Evolutionary conservation across 2,888 invertebrate genomes (phyloP).

Genomic region (Cinara cedri): DNA sequence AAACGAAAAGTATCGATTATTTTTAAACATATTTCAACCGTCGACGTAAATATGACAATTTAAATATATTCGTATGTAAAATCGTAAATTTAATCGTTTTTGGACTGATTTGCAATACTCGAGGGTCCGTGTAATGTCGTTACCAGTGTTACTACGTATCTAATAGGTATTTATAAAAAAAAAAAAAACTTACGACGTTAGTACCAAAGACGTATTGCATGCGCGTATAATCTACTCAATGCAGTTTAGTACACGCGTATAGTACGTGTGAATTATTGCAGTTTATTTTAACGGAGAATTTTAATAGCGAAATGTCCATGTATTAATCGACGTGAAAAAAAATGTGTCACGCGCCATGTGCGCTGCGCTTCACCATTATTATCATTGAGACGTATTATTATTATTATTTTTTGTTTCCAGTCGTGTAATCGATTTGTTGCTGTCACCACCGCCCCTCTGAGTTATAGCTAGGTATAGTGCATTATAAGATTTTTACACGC

Average conservation of each 20-base stretch:
- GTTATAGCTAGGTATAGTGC: neutral
- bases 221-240: neutral
- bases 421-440: slow-evolving; percentile 51
- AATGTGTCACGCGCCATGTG: slow-evolving; percentile 28
- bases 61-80: too few species aligned
- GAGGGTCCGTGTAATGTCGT: too few species aligned
- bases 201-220: too few species aligned
- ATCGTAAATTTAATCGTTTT: too few species aligned
- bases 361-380: neutral
- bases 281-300: slow-evolving; percentile 2
- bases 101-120: too few species aligned
- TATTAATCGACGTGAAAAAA: slow-evolving; percentile 8
- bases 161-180: too few species aligned
- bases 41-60: too few species aligned
- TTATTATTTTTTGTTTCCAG: neutral
- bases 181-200: too few species aligned
- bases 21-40: too few species aligned
- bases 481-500: slow-evolving; percentile 12
- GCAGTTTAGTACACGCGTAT: neutral
- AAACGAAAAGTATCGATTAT: neutral
- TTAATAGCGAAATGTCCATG: slow-evolving; percentile 22
- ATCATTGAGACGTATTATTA: neutral
- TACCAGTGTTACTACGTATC: too few species aligned
- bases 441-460: slow-evolving; percentile 33
- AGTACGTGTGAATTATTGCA: neutral